A percentile compares a stretch with the other conserved stretches of the same genome.
phyloP scores from a whole-genome alignment of 2,797 vertebrate species.

The Ambastaia sidthimunki region DNA sequence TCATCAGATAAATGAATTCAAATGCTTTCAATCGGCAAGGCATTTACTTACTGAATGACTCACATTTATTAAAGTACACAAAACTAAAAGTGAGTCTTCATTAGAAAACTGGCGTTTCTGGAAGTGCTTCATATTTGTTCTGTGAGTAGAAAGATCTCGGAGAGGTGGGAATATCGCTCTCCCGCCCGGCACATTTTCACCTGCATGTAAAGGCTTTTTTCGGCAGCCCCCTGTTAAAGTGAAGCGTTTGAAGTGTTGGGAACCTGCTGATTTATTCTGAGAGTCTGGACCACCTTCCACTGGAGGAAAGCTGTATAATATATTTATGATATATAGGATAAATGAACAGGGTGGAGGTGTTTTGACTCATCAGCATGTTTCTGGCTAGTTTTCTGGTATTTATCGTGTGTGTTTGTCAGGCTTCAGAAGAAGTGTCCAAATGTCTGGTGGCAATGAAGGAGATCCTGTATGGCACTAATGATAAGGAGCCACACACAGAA shows the following conservation, averaged over 20 bases:
- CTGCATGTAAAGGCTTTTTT: conserved; percentile 33
- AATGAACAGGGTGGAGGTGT: not conserved
- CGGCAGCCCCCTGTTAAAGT: conserved; percentile 30
- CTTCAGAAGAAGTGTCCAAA: conserved; percentile 96
- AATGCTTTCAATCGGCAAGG: not conserved
- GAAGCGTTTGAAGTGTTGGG: conserved; percentile 17
- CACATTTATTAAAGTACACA: not conserved
- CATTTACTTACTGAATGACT: not conserved
- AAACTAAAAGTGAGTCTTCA: not conserved
- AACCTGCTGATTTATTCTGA: conserved; percentile 14
- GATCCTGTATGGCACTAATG: conserved; percentile 91
- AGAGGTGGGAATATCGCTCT: conserved; percentile 35
- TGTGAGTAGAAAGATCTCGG: conserved; percentile 10
- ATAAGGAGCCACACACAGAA: conserved; percentile 95
- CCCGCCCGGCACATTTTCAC: conserved; percentile 45
- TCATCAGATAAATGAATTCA: not conserved
- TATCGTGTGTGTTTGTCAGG: conserved; percentile 72
- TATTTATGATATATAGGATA: no score
- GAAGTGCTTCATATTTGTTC: not conserved
- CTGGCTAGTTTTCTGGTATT: not conserved
- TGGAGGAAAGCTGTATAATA: conserved; percentile 20
- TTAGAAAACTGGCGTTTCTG: not conserved
- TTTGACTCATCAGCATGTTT: not conserved
- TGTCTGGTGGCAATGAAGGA: conserved; percentile 97
- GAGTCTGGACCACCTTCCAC: not conserved